Evolutionary conservation across 2,797 vertebrate genomes (phyloP), one percentile per base, ranked within the genome.

Genomic region (Sebastes steindachneri): DNA sequence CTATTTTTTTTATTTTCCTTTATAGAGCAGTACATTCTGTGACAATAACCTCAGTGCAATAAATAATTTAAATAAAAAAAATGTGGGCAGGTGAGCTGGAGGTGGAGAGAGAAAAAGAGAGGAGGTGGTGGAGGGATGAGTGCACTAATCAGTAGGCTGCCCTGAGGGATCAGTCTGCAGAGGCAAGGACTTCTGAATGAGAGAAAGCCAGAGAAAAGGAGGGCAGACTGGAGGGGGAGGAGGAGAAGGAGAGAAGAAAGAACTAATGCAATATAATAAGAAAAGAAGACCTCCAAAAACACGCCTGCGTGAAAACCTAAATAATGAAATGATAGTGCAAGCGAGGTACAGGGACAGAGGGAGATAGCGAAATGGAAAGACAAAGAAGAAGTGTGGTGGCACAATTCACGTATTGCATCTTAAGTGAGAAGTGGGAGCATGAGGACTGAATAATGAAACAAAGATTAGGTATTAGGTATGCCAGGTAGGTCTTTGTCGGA

Each of bases 371-470:
- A 89, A 80, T 66, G 53, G 31, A 75, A 84, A 73, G 85, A 80
- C 83, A 82, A 80, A 82, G 76, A 71, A 81, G 65, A 95, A 94
- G 92, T 95, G 94, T 88, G 89, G 92, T 92, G 91, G 92, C 80
- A 88, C 95, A 96, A 96, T 96, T 97, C 97, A 97, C 96, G 96
- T 96, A 96, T 93, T 93, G 97, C 97, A 98, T 98, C 96, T 97
- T 95, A 97, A 98, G 96, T 96, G 94, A 93, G 95, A 95, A 94
- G 93, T 93, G 94, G 84, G 94, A 95, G 96, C 94, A 95, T 96
- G 96, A 96, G 96, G 94, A 93, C 85, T 97, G 97, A 98, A 99
- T 99, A 98, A 98, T 98, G 97, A 97, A 98, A 97, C 96, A 97
- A 96, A 97, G 97, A 96, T 93, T n/a, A 96, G 96, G 96, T 96